A percentile compares a stretch with the other conserved stretches of the same genome.
Evolutionary conservation across 2,113 vertebrate species (phyloP).

Genomic region (Pimephales promelas): DNA sequence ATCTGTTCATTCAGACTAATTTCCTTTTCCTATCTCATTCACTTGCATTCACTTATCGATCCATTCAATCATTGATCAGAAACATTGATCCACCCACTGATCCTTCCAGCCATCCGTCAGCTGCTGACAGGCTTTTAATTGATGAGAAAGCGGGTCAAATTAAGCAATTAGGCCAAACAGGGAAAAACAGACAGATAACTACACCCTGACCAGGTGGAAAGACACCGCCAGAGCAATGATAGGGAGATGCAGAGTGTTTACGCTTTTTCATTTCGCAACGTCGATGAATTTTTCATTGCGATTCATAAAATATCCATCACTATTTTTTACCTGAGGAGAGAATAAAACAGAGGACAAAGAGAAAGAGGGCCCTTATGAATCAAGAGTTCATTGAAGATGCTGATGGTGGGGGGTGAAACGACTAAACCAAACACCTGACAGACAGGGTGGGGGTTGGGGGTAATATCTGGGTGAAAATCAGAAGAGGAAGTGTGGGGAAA

Average conservation of each 20-base stretch:
- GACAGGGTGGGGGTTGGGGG: constrained; percentile 47
- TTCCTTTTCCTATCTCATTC: constrained; percentile 43
- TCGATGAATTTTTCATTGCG: constrained; percentile 85
- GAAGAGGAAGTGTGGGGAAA: constrained; percentile 61
- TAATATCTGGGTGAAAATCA: constrained; percentile 72
- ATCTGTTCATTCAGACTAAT: constrained; percentile 65
- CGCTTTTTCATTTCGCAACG: constrained; percentile 82
- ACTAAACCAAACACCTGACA: constrained; percentile 66
- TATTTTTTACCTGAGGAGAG: constrained; percentile 82
- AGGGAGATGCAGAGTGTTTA: constrained; percentile 80
- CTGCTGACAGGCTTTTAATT: constrained; percentile 80
- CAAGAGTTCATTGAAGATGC: constrained; percentile 78
- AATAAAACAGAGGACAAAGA: constrained; percentile 21
- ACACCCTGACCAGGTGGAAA: constrained; percentile 68
- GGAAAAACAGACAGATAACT: constrained; percentile 72
- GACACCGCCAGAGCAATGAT: constrained; percentile 65
- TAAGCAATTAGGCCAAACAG: constrained; percentile 80
- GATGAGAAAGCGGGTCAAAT: constrained; percentile 78
- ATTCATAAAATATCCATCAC: constrained; percentile 86
- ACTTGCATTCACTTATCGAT: constrained; percentile 77
- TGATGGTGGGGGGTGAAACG: constrained; percentile 61
- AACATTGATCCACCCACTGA: constrained; percentile 72
- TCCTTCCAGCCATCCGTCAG: constrained; percentile 76
- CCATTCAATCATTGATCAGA: constrained; percentile 74
- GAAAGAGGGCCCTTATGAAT: constrained; percentile 73